Conservation (phyloP, 2,888 invertebrate species). For the Epiblema foenella region DNA sequence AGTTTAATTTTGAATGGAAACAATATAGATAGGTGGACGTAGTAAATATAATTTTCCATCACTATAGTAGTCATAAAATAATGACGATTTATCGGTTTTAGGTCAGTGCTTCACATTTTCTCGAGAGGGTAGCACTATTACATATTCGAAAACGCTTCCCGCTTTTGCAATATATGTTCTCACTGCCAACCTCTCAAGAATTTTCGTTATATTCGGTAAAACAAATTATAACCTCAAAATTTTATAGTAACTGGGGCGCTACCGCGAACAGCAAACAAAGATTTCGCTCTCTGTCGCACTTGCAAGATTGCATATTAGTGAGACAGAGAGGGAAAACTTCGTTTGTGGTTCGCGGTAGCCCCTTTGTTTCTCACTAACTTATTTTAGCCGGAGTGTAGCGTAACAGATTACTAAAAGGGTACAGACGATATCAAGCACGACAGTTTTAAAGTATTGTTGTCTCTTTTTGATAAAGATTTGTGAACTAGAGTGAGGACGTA, state of each 20-base stretch:
- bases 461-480: too few relatives aligned
- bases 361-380: neutral
- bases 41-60: slow-evolving; percentile 46
- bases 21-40: slow-evolving; percentile 13
- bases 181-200: neutral
- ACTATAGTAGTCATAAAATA: slow-evolving; percentile 45
- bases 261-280: too few relatives aligned
- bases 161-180: neutral
- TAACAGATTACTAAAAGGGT: too few relatives aligned
- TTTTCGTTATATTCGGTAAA: neutral
- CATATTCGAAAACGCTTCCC: too few relatives aligned
- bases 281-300: too few relatives aligned
- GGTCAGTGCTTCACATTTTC: neutral
- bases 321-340: too few relatives aligned
- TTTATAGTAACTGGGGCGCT: too few relatives aligned
- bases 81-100: slow-evolving; percentile 45
- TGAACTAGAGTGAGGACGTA: too few relatives aligned
- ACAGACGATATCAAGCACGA: too few relatives aligned
- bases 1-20: slow-evolving; percentile 14
- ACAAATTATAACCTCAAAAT: slow-evolving; percentile 2
- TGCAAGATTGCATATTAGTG: too few relatives aligned
- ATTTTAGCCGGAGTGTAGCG: neutral
- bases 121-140: neutral
- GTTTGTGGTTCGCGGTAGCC: too few relatives aligned
- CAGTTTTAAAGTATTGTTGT: too few relatives aligned